These are phyloP conservation scores for Leptinotarsa undecemlineata DNA, from an alignment of 1,140 invertebrate species.

Conservation along the genomic window DNA sequence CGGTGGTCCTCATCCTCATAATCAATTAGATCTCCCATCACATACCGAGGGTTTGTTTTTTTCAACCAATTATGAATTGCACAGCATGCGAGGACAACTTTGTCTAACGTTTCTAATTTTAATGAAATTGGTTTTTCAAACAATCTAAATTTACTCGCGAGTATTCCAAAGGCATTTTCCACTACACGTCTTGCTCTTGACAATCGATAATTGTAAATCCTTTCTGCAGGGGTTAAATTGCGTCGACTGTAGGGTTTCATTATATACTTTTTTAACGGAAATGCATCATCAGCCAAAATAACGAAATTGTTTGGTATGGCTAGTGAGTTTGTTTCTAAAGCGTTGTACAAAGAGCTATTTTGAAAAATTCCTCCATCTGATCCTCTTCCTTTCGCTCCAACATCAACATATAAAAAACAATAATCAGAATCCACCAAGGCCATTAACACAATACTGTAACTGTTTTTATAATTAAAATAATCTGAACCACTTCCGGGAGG, in stretches of 20 bases:
- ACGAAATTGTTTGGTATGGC: constrained; percentile 36
- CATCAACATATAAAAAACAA: constrained; percentile 54
- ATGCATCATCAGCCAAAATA: constrained; percentile 59
- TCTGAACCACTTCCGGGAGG: constrained; percentile 19
- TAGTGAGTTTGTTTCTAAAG: constrained; percentile 13
- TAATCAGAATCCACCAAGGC: constrained; percentile 55
- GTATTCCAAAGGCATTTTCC: constrained; percentile 50
- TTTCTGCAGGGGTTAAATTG: neutral
- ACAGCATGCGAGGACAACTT: constrained; percentile 28
- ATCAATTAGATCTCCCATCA: constrained; percentile 21
- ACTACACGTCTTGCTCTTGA: constrained; percentile 46
- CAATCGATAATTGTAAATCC: constrained; percentile 56
- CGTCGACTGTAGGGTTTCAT: constrained; percentile 55
- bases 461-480: constrained; percentile 57
- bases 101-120: constrained; percentile 24
- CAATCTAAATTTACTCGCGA: constrained; percentile 31
- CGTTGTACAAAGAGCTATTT: constrained; percentile 18
- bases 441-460: constrained; percentile 54
- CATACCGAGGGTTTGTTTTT: constrained; percentile 20
- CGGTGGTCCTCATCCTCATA: constrained; percentile 31
- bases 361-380: constrained; percentile 48
- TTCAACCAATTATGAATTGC: constrained; percentile 31
- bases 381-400: constrained; percentile 55
- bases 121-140: constrained; percentile 32
- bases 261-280: constrained; percentile 54